Evolutionary conservation across 2,888 invertebrate genomes (phyloP), one percentile per base, ranked within the genome.

Genomic region (Prosopocoilus inquinatus): DNA sequence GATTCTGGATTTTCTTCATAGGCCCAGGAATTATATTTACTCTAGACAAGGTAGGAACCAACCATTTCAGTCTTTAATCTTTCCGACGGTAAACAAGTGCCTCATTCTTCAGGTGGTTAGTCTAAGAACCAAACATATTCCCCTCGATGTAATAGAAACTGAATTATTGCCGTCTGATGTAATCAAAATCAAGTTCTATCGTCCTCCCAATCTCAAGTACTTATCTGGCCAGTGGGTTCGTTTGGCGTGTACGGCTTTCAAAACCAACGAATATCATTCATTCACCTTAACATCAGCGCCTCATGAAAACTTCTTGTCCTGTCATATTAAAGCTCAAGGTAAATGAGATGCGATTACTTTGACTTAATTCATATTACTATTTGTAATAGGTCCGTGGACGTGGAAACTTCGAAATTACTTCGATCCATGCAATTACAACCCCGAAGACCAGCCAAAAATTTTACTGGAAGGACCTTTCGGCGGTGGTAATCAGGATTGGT

Each of bases 401-500:
- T 97, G 96, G 96, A 96, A 96, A 68, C 79, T 97, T 15, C 83
- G 96, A 45, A 95, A 96, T 74, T 94, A 93, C 70, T 95, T 95
- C 69, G 94, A 95, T 76, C 94, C 95, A 0, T 92, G 91, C 75
- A 94, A 95, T 72, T 93, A 87, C 68, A 92, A 89, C 73, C 85
- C 90, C 0, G 92, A 92, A 63, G 89, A 89, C 67, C 90, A 89
- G 67, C 94, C 94, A 0, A 91, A 91, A 75, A 89, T 91, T 60
- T 85, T 95, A 51, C 86, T 97, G 57, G 95, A 96, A 75, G 96
- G 96, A 5, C 97, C 97, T 0, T 97, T 95, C 66, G 96, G 96
- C 2, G 96, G 96, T 9, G 97, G 96, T 9, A 97, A 97, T 79
- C 96, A 97, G 74, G 96, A 96, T 77, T 96, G 96, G 96, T 96